These are phyloP conservation scores for Lycodopsis pacificus DNA, from an alignment of 2,797 vertebrate genomes.

Conservation along the genomic window DNA sequence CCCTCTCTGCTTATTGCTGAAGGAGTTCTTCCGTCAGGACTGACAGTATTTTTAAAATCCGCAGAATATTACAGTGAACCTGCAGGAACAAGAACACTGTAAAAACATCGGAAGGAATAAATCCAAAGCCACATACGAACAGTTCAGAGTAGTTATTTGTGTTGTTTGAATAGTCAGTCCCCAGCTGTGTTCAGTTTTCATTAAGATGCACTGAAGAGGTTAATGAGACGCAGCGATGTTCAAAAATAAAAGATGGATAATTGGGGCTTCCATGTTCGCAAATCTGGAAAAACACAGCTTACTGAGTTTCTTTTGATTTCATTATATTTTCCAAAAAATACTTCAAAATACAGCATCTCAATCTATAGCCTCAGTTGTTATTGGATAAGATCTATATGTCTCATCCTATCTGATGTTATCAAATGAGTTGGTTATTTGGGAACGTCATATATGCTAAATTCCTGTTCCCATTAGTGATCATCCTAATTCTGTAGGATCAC, in stretches of 20 bases:
- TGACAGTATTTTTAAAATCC: background rate
- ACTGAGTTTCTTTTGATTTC: too few species aligned
- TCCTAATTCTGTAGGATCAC: background rate
- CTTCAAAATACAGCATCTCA: background rate
- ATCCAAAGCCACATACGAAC: background rate
- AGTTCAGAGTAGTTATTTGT: background rate
- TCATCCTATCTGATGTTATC: background rate
- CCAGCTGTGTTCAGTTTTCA: slow-evolving; percentile 12
- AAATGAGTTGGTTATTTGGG: background rate
- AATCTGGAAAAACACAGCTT: background rate
- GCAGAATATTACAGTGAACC: slow-evolving; percentile 1
- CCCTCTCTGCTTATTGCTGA: background rate
- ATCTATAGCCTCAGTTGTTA: background rate
- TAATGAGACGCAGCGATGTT: slow-evolving; percentile 7
- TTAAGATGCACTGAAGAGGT: slow-evolving; percentile 1
- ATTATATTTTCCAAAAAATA: background rate
- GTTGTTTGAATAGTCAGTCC: background rate
- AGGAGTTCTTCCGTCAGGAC: background rate
- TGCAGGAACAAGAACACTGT: background rate
- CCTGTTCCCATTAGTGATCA: background rate
- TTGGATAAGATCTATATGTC: background rate
- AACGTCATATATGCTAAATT: background rate
- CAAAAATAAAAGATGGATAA: slow-evolving; percentile 8
- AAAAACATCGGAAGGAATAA: background rate
- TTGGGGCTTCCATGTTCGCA: slow-evolving; percentile 3